phyloP scores from a whole-genome alignment of 2,113 vertebrate species.

The Pycnonotus jocosus region DNA sequence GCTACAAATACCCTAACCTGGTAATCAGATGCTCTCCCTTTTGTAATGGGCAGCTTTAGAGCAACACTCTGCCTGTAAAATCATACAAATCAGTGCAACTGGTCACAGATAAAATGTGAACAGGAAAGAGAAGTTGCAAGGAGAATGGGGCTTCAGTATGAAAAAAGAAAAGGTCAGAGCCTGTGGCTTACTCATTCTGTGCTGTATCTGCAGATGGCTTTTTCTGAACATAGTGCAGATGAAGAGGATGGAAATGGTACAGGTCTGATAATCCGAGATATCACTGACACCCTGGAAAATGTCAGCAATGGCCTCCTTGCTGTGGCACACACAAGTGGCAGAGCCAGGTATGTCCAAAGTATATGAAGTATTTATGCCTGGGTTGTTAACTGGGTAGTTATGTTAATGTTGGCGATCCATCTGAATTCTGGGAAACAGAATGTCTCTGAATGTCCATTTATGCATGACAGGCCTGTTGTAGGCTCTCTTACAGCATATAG shows the following conservation, averaged over 20 bases:
- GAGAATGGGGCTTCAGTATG: background rate
- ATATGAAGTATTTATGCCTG: background rate
- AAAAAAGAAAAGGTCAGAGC: background rate
- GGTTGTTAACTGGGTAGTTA: background rate
- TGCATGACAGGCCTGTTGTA: background rate
- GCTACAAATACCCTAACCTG: background rate
- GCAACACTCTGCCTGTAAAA: background rate
- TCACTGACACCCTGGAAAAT: slow-evolving; percentile 27
- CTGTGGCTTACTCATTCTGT: background rate
- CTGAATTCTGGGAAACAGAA: background rate
- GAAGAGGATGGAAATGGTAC: slow-evolving; percentile 28
- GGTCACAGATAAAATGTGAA: background rate
- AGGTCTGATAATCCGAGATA: slow-evolving; percentile 38
- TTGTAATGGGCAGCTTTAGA: background rate
- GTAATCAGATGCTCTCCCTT: background rate
- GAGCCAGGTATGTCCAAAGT: background rate
- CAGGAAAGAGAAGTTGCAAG: background rate
- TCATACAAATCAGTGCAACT: background rate
- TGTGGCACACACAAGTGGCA: slow-evolving; percentile 6
- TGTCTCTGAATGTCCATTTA: background rate
- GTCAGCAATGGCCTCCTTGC: slow-evolving; percentile 11
- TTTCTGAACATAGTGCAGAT: slow-evolving; percentile 25
- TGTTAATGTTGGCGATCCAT: background rate
- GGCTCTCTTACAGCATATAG: background rate
- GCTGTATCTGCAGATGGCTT: slow-evolving; percentile 39